These are phyloP conservation scores for Sebastes iracundus DNA, from an alignment of 2,797 vertebrate species.

Conservation along the genomic window DNA sequence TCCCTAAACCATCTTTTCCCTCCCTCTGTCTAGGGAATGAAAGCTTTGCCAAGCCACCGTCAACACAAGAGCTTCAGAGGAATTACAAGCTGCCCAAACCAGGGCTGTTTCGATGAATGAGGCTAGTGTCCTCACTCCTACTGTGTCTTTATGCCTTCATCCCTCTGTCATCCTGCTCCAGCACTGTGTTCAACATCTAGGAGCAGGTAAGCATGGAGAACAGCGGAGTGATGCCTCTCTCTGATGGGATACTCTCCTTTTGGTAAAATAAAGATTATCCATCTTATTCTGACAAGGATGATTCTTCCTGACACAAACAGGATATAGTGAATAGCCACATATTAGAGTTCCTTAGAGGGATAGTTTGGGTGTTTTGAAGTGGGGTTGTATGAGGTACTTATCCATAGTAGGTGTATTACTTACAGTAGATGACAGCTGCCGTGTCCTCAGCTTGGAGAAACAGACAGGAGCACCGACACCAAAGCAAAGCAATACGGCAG, in stretches of 20 bases:
- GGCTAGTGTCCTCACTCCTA: conserved; percentile 51
- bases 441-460: too few species aligned
- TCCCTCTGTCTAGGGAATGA: conserved; percentile 50
- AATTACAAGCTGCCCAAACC: conserved; percentile 62
- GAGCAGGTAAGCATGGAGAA: conserved; percentile 16
- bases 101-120: conserved; percentile 56
- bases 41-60: conserved; percentile 62
- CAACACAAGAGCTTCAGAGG: conserved; percentile 66
- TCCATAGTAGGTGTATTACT: too few species aligned
- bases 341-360: not conserved
- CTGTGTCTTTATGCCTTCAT: conserved; percentile 33
- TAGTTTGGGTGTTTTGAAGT: too few species aligned
- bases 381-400: too few species aligned
- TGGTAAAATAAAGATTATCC: not conserved
- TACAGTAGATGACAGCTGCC: too few species aligned
- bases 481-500: too few species aligned
- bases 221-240: not conserved
- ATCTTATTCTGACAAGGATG: not conserved
- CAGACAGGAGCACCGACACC: too few species aligned
- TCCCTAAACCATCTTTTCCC: conserved; percentile 56
- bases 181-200: conserved; percentile 29
- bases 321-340: not conserved
- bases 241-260: not conserved
- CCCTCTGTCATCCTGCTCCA: conserved; percentile 33
- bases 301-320: not conserved